Evolutionary conservation across 2,888 invertebrate species (phyloP), one percentile per base, ranked within the genome.

Genomic region (Pterostichus niger): DNA sequence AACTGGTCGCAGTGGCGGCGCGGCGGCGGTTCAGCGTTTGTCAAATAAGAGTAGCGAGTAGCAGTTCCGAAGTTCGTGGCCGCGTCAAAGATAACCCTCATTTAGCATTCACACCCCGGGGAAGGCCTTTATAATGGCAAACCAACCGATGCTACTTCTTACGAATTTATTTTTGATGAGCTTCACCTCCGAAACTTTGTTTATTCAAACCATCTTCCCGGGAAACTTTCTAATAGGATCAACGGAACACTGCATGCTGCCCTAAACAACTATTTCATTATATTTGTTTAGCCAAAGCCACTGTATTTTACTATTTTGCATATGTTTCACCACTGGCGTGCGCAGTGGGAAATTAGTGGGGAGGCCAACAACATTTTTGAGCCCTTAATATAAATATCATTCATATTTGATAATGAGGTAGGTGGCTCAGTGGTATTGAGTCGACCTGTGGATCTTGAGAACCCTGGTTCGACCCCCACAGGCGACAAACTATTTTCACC

Each of bases 91-190:
- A 73, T 73, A 73, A 75, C 75, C 75, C 75, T 75, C 75, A 75
- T 75, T 75, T 75, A 33, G 33, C 75, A 75, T 75, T 77, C 77
- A 56, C 56, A 77, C 77, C 56, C 77, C n/a, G 17, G 77, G 77
- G 77, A 77, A 77, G 52, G 54, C 68, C 79, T 33, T 31, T 78
- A 68, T 79, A 79, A 79, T 79, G 68, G 49, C 64, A 33, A 68
- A 79, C 33, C 79, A 49, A 64, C 64, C 64, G 49, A n/a, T 13
- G 24, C 77, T 40, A 64, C 49, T 79, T 79, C 79, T 68, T 79
- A 64, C 79, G 49, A 68, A 79, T 79, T 79, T 79, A 79, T 79
- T 79, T 79, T 79, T 79, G 79, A 79, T 79, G 79, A 79, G 68
- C 54, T 79, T 64, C 68, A n/a, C 68, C 79, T 44, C 56, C 79